A percentile compares a stretch with the other conserved stretches of the same genome.
phyloP scores from a whole-genome alignment of 2,113 vertebrate species.

The Oncorhynchus gorbuscha region DNA sequence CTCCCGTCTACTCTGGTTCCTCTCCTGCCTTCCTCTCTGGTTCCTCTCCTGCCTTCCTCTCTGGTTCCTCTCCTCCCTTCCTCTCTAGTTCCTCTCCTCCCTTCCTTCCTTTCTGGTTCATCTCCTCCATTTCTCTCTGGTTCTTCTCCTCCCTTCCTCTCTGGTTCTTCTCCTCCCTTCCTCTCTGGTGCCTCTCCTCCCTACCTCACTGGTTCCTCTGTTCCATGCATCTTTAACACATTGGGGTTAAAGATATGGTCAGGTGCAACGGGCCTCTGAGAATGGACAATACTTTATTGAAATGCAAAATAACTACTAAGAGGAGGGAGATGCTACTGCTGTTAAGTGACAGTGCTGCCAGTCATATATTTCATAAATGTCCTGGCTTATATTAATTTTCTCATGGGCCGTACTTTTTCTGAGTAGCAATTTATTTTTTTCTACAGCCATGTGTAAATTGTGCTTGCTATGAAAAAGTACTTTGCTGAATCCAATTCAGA shows the following conservation, averaged over 20 bases:
- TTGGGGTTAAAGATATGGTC: slow-evolving; percentile 52
- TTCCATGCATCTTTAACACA: slow-evolving; percentile 70
- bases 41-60: no score
- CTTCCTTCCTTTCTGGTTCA: no score
- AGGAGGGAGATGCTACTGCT: slow-evolving; percentile 37
- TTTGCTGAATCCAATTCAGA: slow-evolving; percentile 24
- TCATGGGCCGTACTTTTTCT: slow-evolving; percentile 52
- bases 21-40: no score
- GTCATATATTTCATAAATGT: slow-evolving; percentile 59
- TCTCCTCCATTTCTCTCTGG: no score
- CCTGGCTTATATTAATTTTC: slow-evolving; percentile 55
- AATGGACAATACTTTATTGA: slow-evolving; percentile 65
- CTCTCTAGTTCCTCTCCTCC: no score
- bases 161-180: no score
- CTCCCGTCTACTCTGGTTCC: no score
- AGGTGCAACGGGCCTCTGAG: slow-evolving; percentile 56
- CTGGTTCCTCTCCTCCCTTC: no score
- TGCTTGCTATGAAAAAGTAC: slow-evolving; percentile 40
- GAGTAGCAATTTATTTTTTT: slow-evolving; percentile 55
- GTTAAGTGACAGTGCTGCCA: slow-evolving; percentile 52
- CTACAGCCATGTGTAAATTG: slow-evolving; percentile 53
- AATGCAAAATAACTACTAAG: slow-evolving; percentile 55
- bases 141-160: no score
- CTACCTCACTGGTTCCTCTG: slow-evolving; percentile 22
- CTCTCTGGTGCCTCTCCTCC: no score